A percentile compares a stretch with the other conserved stretches of the same genome.
These are phyloP conservation scores for Theristicus caerulescens DNA, from an alignment of 2,113 vertebrate genomes.

Conservation along the genomic window DNA sequence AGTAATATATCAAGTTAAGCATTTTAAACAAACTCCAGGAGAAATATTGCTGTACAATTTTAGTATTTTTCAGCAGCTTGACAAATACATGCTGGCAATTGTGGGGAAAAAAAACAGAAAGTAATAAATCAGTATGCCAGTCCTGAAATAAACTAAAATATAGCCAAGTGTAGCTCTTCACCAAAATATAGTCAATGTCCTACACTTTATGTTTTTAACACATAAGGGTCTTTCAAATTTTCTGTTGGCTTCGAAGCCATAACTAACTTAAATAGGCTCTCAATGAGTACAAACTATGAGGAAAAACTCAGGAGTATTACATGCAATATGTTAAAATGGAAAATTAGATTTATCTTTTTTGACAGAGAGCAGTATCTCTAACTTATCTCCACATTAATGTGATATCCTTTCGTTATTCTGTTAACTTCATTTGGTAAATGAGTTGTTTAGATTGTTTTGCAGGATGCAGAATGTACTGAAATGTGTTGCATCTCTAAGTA, in stretches of 20 bases:
- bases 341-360: not conserved
- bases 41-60: constrained; percentile 6
- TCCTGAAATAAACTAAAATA: not conserved
- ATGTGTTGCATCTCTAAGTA: not conserved
- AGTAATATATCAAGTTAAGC: constrained; percentile 15
- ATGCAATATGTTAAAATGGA: not conserved
- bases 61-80: constrained; percentile 32
- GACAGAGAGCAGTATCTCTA: not conserved
- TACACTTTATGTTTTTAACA: not conserved
- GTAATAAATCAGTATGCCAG: constrained; percentile 11
- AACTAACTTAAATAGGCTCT: not conserved
- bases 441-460: not conserved
- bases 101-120: not conserved
- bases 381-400: not conserved
- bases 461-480: not conserved
- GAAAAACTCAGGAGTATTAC: not conserved
- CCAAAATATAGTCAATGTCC: not conserved
- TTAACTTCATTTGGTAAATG: not conserved
- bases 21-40: constrained; percentile 37
- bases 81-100: constrained; percentile 3
- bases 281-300: not conserved
- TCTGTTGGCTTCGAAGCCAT: not conserved
- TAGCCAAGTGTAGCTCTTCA: not conserved
- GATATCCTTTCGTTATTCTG: not conserved
- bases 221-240: not conserved